Evolutionary conservation across 2,113 vertebrate species (phyloP).

Genomic region (Microtus montanus): DNA sequence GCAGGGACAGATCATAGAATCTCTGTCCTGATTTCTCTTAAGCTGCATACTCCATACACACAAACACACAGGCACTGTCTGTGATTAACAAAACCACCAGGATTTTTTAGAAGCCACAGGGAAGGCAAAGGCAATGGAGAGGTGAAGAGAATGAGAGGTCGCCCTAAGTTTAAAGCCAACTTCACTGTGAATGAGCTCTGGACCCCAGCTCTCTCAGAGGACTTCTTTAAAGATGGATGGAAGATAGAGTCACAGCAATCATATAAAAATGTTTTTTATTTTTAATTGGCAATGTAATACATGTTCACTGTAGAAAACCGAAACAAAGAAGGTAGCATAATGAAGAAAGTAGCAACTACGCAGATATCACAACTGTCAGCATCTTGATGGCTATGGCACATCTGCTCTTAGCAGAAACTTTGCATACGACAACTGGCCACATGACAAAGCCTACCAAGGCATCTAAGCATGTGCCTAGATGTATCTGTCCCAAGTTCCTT

Average conservation of each 20-base stretch:
- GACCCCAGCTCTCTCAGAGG: background rate
- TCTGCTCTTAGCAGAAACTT: background rate
- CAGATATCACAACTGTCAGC: background rate
- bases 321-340: constrained; percentile 28
- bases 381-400: background rate
- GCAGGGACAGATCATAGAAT: constrained; percentile 10
- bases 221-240: background rate
- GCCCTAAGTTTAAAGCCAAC: background rate
- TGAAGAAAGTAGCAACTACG: constrained; percentile 27
- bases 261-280: background rate
- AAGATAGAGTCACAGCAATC: background rate
- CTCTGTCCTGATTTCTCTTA: constrained; percentile 9
- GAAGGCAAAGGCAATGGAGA: background rate
- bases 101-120: background rate
- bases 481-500: background rate
- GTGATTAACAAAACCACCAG: constrained; percentile 2
- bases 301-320: background rate
- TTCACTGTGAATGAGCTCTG: background rate
- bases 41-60: background rate
- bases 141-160: background rate
- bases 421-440: background rate
- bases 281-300: background rate
- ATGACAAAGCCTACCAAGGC: background rate
- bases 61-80: background rate
- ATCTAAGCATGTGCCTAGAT: background rate